These are phyloP conservation scores for Gila robusta DNA, from an alignment of 2,797 vertebrate species.

Conservation along the genomic window DNA sequence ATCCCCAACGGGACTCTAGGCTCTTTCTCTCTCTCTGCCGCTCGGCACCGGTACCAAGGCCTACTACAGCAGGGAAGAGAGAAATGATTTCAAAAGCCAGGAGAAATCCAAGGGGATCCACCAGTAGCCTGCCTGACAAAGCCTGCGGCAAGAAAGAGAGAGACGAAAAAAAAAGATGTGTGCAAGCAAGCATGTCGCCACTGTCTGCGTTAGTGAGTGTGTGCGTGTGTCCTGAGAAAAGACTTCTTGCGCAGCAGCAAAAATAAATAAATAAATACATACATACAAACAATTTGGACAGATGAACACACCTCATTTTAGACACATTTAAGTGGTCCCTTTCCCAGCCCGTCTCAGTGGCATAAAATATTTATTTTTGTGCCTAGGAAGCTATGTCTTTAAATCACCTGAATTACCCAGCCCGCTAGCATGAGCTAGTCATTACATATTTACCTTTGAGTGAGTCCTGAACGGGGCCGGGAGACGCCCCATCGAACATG, in stretches of 20 bases:
- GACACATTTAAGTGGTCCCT: slow-evolving; percentile 25
- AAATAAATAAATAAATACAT: neutral
- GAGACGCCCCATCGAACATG: slow-evolving; percentile 77
- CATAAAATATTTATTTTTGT: neutral
- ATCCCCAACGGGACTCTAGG: slow-evolving; percentile 70
- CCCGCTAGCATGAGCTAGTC: slow-evolving; percentile 79
- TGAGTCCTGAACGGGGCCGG: slow-evolving; percentile 84
- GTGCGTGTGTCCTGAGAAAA: slow-evolving; percentile 64
- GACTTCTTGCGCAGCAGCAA: slow-evolving; percentile 8
- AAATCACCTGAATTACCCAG: slow-evolving; percentile 70
- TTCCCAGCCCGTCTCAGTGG: slow-evolving; percentile 34
- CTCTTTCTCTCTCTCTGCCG: slow-evolving; percentile 13
- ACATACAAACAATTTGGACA: neutral
- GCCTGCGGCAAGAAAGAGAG: slow-evolving; percentile 75
- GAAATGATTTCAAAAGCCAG: slow-evolving; percentile 79
- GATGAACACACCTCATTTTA: slow-evolving; percentile 4
- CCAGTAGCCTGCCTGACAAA: slow-evolving; percentile 77
- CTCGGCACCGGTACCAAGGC: slow-evolving; percentile 69
- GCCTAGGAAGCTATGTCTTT: slow-evolving; percentile 58
- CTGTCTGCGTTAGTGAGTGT: slow-evolving; percentile 57
- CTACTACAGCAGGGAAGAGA: slow-evolving; percentile 72
- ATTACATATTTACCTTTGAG: slow-evolving; percentile 87
- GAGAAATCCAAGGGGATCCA: slow-evolving; percentile 78
- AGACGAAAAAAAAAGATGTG: slow-evolving; percentile 69
- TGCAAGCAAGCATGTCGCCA: slow-evolving; percentile 49